Conservation (phyloP, 2,797 vertebrate genomes). For the Selene dorsalis region DNA sequence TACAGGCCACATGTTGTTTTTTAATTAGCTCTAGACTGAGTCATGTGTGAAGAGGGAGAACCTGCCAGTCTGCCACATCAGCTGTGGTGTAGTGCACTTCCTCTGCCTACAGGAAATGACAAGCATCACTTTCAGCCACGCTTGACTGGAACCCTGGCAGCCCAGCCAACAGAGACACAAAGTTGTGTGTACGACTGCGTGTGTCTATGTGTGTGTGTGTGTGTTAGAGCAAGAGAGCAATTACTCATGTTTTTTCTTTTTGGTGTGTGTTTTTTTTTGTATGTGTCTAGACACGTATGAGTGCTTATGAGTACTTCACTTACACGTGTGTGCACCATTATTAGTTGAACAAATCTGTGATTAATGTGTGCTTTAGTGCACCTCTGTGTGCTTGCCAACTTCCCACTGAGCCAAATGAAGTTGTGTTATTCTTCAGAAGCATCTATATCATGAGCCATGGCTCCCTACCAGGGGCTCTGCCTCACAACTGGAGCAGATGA, state of each 20-base stretch:
- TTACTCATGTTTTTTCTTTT: conserved; percentile 2
- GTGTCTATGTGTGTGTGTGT: neutral
- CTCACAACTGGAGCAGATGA: conserved; percentile 39
- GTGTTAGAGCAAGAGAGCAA: neutral
- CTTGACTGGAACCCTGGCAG: conserved; percentile 45
- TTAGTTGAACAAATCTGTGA: conserved; percentile 30
- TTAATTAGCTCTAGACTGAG: conserved; percentile 60
- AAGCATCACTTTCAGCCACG: conserved; percentile 60
- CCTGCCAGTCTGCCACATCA: conserved; percentile 67
- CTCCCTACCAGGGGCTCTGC: conserved; percentile 9
- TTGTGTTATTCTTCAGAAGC: conserved; percentile 45
- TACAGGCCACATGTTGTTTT: conserved; percentile 43
- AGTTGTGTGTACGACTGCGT: neutral
- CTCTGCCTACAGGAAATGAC: conserved; percentile 67
- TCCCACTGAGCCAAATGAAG: conserved; percentile 33
- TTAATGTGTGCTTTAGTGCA: conserved; percentile 13
- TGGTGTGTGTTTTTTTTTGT: neutral
- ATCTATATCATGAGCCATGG: conserved; percentile 19
- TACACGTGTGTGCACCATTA: conserved; percentile 12
- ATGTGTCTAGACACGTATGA: conserved; percentile 17
- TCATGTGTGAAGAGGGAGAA: conserved; percentile 64
- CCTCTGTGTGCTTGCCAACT: conserved; percentile 31
- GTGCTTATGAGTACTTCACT: conserved; percentile 13
- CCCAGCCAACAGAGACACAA: conserved; percentile 42
- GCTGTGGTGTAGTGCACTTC: conserved; percentile 52